Evolutionary conservation across 1,140 invertebrate genomes (phyloP).

Genomic region (Drosophila fuyamai): DNA sequence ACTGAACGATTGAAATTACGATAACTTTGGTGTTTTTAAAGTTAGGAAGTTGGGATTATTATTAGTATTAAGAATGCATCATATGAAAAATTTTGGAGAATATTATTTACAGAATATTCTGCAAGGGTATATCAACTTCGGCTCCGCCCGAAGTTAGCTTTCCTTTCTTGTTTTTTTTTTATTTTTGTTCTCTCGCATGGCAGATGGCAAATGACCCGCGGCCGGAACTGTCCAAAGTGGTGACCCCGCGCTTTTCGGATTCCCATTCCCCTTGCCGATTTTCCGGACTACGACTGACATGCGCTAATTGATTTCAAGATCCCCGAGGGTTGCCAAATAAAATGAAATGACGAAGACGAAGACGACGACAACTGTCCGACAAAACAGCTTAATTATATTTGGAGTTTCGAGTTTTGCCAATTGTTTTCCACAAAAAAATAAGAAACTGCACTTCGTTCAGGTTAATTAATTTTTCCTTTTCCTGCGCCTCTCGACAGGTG

Average conservation of each 20-base stretch:
- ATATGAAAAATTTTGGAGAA: too few species aligned
- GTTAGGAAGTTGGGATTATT: too few species aligned
- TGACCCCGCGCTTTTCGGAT: slow-evolving; percentile 5
- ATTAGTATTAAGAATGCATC: too few species aligned
- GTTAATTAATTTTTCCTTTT: slow-evolving; percentile 73
- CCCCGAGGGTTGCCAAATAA: slow-evolving; percentile 33
- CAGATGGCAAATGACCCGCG: slow-evolving; percentile 24
- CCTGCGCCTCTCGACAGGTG: slow-evolving; percentile 34
- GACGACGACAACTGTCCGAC: slow-evolving; percentile 20
- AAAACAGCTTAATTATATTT: slow-evolving; percentile 76
- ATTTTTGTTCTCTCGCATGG: slow-evolving; percentile 2
- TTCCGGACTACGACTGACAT: slow-evolving; percentile 16
- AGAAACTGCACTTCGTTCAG: slow-evolving; percentile 43
- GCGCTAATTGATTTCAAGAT: slow-evolving; percentile 74
- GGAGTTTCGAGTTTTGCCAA: slow-evolving; percentile 63
- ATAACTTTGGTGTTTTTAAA: too few species aligned
- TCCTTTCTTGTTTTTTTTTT: not conserved
- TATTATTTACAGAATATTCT: too few species aligned
- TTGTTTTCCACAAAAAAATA: slow-evolving; percentile 51
- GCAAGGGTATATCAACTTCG: too few species aligned
- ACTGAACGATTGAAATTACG: too few species aligned
- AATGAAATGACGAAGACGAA: slow-evolving; percentile 11
- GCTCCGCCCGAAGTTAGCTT: too few species aligned
- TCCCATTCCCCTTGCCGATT: not conserved
- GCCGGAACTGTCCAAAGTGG: slow-evolving; percentile 17